These are phyloP conservation scores for Tenebrio molitor DNA, from an alignment of 1,140 invertebrate species.

Conservation along the genomic window DNA sequence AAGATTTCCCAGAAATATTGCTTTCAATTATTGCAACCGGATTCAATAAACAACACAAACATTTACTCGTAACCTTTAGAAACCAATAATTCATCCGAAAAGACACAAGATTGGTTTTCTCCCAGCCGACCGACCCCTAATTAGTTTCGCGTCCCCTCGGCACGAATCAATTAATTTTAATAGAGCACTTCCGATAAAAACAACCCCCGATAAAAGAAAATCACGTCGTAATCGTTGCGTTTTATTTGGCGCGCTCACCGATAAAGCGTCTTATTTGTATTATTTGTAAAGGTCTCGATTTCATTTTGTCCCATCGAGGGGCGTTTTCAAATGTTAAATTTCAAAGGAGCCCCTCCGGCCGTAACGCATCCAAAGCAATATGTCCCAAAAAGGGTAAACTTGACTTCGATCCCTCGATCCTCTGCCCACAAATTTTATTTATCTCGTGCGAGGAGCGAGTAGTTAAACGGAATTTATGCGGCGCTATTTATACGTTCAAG, in stretches of 20 bases:
- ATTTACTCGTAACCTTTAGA: slow-evolving; percentile 11
- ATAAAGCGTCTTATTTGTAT: slow-evolving; percentile 1
- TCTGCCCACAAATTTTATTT: slow-evolving; percentile 27
- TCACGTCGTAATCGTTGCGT: background rate
- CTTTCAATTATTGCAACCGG: slow-evolving; percentile 11
- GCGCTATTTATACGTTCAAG: slow-evolving; percentile 22
- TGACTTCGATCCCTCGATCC: background rate
- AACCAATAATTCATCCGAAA: background rate
- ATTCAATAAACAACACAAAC: slow-evolving; percentile 2
- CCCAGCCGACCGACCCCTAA: no score
- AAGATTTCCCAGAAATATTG: slow-evolving; percentile 26
- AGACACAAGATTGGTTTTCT: no score
- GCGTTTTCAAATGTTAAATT: no score
- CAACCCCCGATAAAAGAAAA: background rate
- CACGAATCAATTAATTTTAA: slow-evolving; percentile 1
- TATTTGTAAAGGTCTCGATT: slow-evolving; percentile 6
- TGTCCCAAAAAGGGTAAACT: background rate
- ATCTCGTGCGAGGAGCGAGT: background rate
- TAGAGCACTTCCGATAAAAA: background rate
- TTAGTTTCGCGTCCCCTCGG: no score
- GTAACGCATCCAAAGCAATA: background rate
- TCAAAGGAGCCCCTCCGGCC: background rate
- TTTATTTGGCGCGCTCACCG: background rate
- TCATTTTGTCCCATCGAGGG: no score
- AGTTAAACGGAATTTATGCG: slow-evolving; percentile 30